phyloP scores from a whole-genome alignment of 64 coral and sea anemone genomes.

The Stylophora pistillata region DNA sequence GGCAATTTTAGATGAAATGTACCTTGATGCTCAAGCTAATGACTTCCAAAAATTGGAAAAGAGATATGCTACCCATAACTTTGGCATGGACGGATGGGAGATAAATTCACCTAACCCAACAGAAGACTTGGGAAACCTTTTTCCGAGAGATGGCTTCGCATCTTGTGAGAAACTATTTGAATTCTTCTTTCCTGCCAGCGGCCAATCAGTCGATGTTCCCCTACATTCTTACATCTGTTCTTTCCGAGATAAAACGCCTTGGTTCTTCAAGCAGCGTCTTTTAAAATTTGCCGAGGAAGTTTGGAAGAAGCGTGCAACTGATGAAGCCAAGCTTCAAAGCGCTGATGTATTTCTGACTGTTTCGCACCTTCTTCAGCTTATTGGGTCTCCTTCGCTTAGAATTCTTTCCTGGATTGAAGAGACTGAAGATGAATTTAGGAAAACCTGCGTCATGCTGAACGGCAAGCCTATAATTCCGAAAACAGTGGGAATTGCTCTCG shows the following conservation, averaged over 20 bases:
- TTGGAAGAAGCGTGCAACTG: conserved; percentile 34
- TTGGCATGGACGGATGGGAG: neutral
- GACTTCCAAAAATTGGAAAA: neutral
- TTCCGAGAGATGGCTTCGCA: neutral
- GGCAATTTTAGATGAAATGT: conserved; percentile 2
- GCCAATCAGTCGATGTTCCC: neutral
- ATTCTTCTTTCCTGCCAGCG: neutral
- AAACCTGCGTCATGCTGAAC: neutral
- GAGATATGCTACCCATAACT: neutral
- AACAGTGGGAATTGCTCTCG: neutral
- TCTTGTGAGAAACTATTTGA: neutral
- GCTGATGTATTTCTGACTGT: conserved; percentile 73
- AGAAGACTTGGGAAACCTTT: neutral
- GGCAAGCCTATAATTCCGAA: neutral
- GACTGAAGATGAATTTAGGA: conserved; percentile 44
- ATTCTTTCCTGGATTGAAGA: conserved; percentile 11
- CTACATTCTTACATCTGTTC: neutral
- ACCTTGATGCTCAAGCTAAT: neutral
- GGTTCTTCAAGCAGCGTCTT: neutral
- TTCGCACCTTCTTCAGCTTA: conserved; percentile 60
- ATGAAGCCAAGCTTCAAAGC: conserved; percentile 3
- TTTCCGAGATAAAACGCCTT: neutral
- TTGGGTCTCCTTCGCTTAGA: neutral
- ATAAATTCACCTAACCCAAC: no score
- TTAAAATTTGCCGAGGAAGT: conserved; percentile 24